Evolutionary conservation across 2,888 invertebrate species (phyloP).

Genomic region (Troides oblongomaculatus): DNA sequence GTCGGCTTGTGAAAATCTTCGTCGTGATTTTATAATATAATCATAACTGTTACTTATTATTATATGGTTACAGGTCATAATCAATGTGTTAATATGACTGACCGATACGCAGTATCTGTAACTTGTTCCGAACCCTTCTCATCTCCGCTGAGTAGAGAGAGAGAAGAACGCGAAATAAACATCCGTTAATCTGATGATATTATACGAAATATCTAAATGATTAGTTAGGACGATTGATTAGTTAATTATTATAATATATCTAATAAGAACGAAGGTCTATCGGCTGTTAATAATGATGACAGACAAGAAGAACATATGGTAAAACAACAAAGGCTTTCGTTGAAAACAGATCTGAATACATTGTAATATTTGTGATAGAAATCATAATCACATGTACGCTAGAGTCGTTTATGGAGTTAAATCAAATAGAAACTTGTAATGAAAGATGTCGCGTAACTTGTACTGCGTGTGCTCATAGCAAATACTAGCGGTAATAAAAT

Average conservation of each 20-base stretch:
- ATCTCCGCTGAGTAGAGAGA: no score
- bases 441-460: conserved; percentile 73
- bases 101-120: conserved; percentile 51
- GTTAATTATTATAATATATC: no score
- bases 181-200: no score
- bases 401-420: conserved; percentile 73
- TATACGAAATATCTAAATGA: no score
- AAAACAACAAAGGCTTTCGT: conserved; percentile 35
- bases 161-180: no score
- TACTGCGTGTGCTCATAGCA: conserved; percentile 64
- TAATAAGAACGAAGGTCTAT: no score
- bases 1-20: conserved; percentile 51
- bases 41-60: conserved; percentile 68
- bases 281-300: background rate
- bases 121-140: background rate
- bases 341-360: conserved; percentile 48
- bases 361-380: conserved; percentile 75
- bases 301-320: background rate
- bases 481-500: conserved; percentile 72
- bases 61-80: conserved; percentile 42
- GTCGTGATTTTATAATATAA: conserved; percentile 77
- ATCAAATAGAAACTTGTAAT: conserved; percentile 80
- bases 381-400: conserved; percentile 71
- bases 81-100: conserved; percentile 57
- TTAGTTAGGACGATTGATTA: no score